Conservation (phyloP, 2,113 vertebrate species). For the Phyllostomus discolor region DNA sequence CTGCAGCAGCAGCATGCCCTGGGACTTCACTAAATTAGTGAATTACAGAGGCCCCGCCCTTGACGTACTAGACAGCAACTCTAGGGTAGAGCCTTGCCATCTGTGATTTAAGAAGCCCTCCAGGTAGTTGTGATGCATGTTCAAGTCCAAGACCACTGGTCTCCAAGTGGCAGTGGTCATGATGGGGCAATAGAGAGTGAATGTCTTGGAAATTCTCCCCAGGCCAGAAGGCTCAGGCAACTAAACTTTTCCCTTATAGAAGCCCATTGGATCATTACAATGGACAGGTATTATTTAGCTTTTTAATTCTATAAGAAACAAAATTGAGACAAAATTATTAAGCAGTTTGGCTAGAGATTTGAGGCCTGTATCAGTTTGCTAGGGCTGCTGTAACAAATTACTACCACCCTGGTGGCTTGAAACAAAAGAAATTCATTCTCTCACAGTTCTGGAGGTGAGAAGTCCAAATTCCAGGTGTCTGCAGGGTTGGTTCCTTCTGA, state of each 20-base stretch:
- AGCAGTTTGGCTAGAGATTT: neutral
- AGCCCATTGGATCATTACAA: neutral
- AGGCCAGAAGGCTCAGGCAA: neutral
- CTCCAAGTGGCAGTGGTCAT: neutral
- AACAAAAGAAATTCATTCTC: neutral
- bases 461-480: neutral
- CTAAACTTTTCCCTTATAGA: neutral
- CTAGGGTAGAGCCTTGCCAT: rapidly evolving
- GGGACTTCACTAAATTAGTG: neutral
- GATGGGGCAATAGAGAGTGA: rapidly evolving
- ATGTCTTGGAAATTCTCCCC: neutral
- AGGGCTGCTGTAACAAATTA: neutral
- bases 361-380: neutral
- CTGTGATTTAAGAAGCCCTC: neutral
- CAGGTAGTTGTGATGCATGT: neutral
- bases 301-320: neutral
- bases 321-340: neutral
- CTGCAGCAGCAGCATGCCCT: neutral
- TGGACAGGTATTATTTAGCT: neutral
- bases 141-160: neutral
- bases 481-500: neutral
- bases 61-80: neutral
- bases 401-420: neutral
- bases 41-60: neutral
- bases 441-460: neutral